A percentile compares a stretch with the other conserved stretches of the same genome.
Evolutionary conservation across 2,797 vertebrate genomes (phyloP).

Genomic region (Poecilia wingei): DNA sequence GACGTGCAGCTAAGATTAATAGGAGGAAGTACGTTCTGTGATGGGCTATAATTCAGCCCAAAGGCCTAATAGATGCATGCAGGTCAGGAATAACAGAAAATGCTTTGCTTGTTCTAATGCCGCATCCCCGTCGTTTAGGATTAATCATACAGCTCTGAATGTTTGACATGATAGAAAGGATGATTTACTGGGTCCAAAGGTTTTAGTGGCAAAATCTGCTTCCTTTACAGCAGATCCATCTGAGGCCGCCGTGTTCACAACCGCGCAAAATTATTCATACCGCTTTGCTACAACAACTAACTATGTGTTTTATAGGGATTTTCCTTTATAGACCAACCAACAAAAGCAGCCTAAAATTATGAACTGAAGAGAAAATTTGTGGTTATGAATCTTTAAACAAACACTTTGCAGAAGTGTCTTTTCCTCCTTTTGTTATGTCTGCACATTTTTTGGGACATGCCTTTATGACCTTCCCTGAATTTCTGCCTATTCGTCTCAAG

Average conservation of each 20-base stretch:
- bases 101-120: conserved; percentile 44
- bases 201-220: conserved; percentile 37
- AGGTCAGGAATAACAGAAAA: conserved; percentile 55
- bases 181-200: conserved; percentile 56
- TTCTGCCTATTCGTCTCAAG: neutral
- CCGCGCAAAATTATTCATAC: neutral
- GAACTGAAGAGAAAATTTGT: neutral
- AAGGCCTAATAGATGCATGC: conserved; percentile 57
- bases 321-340: neutral
- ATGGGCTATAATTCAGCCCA: conserved; percentile 76
- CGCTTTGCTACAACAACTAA: neutral
- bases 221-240: conserved; percentile 12
- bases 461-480: neutral
- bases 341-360: neutral
- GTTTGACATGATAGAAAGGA: conserved; percentile 36
- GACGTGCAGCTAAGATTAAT: conserved; percentile 71
- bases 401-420: neutral
- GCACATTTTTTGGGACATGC: neutral
- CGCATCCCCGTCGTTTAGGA: conserved; percentile 19
- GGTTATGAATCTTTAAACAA: neutral
- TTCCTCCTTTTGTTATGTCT: neutral
- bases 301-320: neutral
- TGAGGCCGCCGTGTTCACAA: conserved; percentile 15
- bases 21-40: conserved; percentile 56
- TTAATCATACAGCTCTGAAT: conserved; percentile 52